Evolutionary conservation across 2,797 vertebrate species (phyloP), one percentile per base, ranked within the genome.

Genomic region (Epinephelus awoara): DNA sequence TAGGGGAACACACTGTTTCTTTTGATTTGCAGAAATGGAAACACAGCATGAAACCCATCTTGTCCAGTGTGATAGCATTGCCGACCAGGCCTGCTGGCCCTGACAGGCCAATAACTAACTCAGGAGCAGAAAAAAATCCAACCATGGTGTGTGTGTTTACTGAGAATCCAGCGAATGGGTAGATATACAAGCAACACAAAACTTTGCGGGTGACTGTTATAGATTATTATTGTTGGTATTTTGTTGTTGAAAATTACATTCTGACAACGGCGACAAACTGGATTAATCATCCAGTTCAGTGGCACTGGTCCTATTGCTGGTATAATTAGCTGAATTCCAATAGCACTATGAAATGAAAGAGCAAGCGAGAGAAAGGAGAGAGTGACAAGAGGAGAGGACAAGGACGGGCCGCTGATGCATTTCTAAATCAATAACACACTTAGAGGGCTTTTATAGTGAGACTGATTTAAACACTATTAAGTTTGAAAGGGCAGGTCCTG

Each of bases 401-500:
- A 58, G 62, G 44, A 65, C 17, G 27, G 58, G 11, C 15, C 0
- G 3, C 0, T 25, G 58, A 78, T 79, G 52, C 40, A 62, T 80
- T 49, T 23, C 42, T 62, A 27, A 70, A 89, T 85, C 87, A 83
- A 85, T 85, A 80, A 29, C 21, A 76, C 13, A 44, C 40, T 68
- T n/a, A 38, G 25, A 17, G 29, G 51, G 52, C 49, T 70, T 79
- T 67, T 42, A 61, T 18, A 12, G 18, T 23, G 34, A 61, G 44
- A 56, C 57, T 34, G 62, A 66, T 77, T 77, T 25, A 67, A 74
- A 63, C 63, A 18, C 49, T 47, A 13, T 47, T 49, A 62, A 69
- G 61, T 42, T n/a, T 65, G 5, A 67, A 55, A 58, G 21, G 70
- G 51, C 67, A 46, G 27, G 19, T 15, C 72, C 17, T 63, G 64